These are phyloP conservation scores for Melikaiella ostensackeni DNA, from an alignment of 2,888 invertebrate genomes.

Conservation along the genomic window DNA sequence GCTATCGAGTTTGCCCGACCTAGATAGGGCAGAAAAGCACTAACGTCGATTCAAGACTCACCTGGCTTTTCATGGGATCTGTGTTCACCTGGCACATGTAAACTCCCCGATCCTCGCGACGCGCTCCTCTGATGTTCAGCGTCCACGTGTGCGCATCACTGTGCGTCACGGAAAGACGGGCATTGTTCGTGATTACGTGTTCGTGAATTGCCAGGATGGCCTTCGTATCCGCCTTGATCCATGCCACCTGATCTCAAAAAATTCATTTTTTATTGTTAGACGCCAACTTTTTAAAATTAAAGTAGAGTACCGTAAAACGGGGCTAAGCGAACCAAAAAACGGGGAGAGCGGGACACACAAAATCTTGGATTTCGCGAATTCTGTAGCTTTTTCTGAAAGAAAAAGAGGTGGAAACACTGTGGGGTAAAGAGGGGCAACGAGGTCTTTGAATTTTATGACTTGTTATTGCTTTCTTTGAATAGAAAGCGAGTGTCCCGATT, in stretches of 20 bases:
- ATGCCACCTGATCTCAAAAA: slow-evolving; percentile 86
- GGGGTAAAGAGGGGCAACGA: too few species aligned
- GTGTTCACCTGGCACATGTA: slow-evolving; percentile 98
- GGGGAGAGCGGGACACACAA: too few species aligned
- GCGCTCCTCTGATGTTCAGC: slow-evolving; percentile 90
- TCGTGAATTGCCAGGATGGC: slow-evolving; percentile 96
- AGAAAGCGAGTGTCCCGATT: too few species aligned
- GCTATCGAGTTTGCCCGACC: slow-evolving; percentile 20
- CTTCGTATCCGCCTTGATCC: slow-evolving; percentile 96
- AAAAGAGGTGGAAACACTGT: too few species aligned
- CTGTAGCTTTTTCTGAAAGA: too few species aligned
- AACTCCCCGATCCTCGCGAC: slow-evolving; percentile 91
- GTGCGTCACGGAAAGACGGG: slow-evolving; percentile 91
- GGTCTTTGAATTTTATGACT: too few species aligned
- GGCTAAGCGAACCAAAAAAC: too few species aligned
- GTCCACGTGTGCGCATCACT: slow-evolving; percentile 97
- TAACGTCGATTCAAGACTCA: slow-evolving; percentile 73
- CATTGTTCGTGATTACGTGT: slow-evolving; percentile 95
- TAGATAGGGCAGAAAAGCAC: slow-evolving; percentile 14
- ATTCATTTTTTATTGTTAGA: slow-evolving; percentile 38
- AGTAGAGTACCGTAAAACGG: too few species aligned
- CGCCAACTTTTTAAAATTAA: background rate
- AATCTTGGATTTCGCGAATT: too few species aligned
- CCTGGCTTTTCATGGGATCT: slow-evolving; percentile 96
- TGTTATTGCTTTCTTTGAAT: too few species aligned